These are phyloP conservation scores for Pachypeltis micranthus DNA, from an alignment of 1,140 invertebrate species.

Conservation along the genomic window DNA sequence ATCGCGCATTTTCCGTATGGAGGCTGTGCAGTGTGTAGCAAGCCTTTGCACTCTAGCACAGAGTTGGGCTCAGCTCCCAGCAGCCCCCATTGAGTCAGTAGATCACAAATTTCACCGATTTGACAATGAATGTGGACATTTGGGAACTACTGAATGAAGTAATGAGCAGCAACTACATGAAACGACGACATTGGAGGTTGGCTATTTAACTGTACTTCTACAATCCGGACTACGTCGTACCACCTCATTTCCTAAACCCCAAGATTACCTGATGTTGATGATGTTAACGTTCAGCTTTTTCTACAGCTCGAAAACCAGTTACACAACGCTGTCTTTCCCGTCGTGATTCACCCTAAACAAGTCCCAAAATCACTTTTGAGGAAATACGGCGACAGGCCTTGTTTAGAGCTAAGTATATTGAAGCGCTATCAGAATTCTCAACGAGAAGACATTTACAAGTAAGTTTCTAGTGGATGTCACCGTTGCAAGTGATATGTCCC, in stretches of 20 bases:
- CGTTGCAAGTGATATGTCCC: neutral
- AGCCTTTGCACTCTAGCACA: too few relatives aligned
- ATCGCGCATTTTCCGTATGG: too few relatives aligned
- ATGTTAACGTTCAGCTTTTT: constrained; percentile 18
- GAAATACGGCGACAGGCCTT: constrained; percentile 46
- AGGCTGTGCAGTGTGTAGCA: too few relatives aligned
- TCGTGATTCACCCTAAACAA: constrained; percentile 54
- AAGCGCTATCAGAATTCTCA: constrained; percentile 43
- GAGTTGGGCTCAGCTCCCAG: too few relatives aligned
- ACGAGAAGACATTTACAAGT: constrained; percentile 50
- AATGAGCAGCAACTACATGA: too few relatives aligned
- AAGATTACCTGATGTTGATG: neutral
- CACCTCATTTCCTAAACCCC: neutral
- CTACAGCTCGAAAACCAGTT: constrained; percentile 69
- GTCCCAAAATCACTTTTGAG: constrained; percentile 35
- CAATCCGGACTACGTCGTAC: neutral
- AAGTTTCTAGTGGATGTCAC: constrained; percentile 14
- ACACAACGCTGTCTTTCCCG: constrained; percentile 59
- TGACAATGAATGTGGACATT: neutral
- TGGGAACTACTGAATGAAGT: neutral
- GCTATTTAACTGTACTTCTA: neutral
- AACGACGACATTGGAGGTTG: too few relatives aligned
- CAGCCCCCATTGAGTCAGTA: too few relatives aligned
- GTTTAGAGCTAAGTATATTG: constrained; percentile 51
- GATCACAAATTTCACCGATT: too few relatives aligned